Evolutionary conservation across 2,888 invertebrate species (phyloP).

Genomic region (Erynnis tages): DNA sequence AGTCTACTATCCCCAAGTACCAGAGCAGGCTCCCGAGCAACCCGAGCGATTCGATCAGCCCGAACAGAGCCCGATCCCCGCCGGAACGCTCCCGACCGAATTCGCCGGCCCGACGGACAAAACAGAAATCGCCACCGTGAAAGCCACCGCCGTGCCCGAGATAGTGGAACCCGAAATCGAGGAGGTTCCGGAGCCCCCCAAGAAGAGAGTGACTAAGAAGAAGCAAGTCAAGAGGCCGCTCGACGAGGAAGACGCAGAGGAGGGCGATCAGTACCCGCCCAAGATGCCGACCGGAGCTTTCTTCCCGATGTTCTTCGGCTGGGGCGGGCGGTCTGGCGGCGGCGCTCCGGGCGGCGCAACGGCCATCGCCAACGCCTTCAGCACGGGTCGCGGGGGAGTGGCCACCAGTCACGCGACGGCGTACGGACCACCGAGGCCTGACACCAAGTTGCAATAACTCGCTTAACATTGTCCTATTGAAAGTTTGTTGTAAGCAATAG

Average conservation of each 20-base stretch:
- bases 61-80: conserved; percentile 30
- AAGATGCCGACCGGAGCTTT: conserved; percentile 79
- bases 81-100: conserved; percentile 53
- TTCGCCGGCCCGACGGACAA: conserved; percentile 58
- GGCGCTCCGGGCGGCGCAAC: conserved; percentile 82
- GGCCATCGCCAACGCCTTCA: conserved; percentile 87
- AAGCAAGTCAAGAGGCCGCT: conserved; percentile 67
- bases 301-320: conserved; percentile 85
- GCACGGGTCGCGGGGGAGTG: conserved; percentile 86
- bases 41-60: conserved; percentile 45
- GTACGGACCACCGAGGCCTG: conserved; percentile 82
- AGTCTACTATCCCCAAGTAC: conserved; percentile 53
- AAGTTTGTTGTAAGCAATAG: conserved; percentile 14
- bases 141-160: conserved; percentile 55
- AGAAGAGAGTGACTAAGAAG: conserved; percentile 60
- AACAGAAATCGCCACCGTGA: conserved; percentile 55
- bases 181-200: conserved; percentile 53
- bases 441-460: conserved; percentile 36
- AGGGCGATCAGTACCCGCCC: conserved; percentile 71
- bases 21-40: conserved; percentile 40
- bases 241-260: conserved; percentile 73
- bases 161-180: conserved; percentile 60
- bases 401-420: conserved; percentile 88
- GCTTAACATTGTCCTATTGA: neutral
- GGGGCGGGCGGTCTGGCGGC: conserved; percentile 58